phyloP scores from a whole-genome alignment of 2,888 invertebrate genomes.

The Lordiphosa fenestrarum region DNA sequence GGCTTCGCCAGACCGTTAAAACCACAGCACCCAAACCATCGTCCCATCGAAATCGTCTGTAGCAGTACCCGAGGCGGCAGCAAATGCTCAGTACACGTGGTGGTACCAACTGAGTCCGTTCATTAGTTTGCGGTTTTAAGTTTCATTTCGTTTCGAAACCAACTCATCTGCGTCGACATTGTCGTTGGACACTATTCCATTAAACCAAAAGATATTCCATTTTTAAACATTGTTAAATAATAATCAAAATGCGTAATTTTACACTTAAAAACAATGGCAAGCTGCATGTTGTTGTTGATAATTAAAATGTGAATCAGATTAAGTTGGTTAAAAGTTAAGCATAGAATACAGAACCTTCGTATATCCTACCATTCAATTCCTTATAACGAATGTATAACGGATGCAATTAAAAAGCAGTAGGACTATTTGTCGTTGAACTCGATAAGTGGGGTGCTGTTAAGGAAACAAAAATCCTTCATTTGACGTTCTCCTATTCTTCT shows the following conservation, averaged over 20 bases:
- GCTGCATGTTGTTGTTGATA: neutral
- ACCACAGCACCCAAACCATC: conserved; percentile 52
- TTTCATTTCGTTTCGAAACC: conserved; percentile 22
- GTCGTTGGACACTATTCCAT: too few relatives aligned
- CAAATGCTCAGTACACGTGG: conserved; percentile 11
- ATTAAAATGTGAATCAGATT: too few relatives aligned
- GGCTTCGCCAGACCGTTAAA: conserved; percentile 55
- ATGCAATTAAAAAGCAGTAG: too few relatives aligned
- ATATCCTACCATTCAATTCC: too few relatives aligned
- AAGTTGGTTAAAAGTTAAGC: too few relatives aligned
- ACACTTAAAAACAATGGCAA: neutral
- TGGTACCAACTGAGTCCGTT: conserved; percentile 38
- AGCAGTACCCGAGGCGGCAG: conserved; percentile 25
- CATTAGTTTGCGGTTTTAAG: conserved; percentile 66
- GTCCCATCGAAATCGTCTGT: conserved; percentile 29
- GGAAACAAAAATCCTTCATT: too few relatives aligned
- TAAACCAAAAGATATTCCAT: conserved; percentile 21
- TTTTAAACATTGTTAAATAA: conserved; percentile 16
- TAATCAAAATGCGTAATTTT: conserved; percentile 2
- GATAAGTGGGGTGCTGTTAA: too few relatives aligned
- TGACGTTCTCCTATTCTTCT: too few relatives aligned
- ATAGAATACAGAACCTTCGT: too few relatives aligned
- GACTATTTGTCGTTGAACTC: too few relatives aligned
- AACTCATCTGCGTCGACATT: too few relatives aligned
- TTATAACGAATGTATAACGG: too few relatives aligned